Base-by-base conservation (phyloP, 2,797 vertebrate genomes). In the Sebastiscus tertius region DNA sequence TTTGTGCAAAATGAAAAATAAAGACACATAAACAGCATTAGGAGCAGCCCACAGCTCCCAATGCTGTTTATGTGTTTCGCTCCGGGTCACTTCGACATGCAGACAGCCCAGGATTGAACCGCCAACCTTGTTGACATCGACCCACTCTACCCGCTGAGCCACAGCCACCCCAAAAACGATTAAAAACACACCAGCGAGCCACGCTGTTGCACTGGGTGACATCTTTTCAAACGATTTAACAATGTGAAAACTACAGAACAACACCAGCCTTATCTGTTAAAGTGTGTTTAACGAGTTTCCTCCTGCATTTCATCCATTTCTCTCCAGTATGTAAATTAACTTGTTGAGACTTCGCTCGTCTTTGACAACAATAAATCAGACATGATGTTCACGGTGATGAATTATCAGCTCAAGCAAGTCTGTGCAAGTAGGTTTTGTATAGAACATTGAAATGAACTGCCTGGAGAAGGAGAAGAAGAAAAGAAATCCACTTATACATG, bases 331-430 rank as follows among this genome's bases (percentile, higher is more conserved):
- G 34, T 72, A 27, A 42, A 75, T 75, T 2, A 36, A 61, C 46
- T 36, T 76, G 42, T 39, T 66, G 72, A 72, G 54, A 74, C 71
- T 3, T 33, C 8, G 67, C 62, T 80, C 24, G 62, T 64, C 24
- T 46, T 39, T 64, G n/a, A 60, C 55, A 34, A 42, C 26, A 33
- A n/a, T 22, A 33, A 58, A 39, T 31, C 42, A 69, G 29, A 61
- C 27, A 54, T 27, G 36, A 60, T 55, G 33, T 52, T 75, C 52
- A 46, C 55, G 20, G 77, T 29, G 72, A 72, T 26, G 31, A 77
- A 72, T 63, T 58, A 39, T 46, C 22, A 62, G 72, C 68, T 62
- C 26, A 31, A 73, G 52, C 29, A 54, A 59, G 79, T 80, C 61
- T 64, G 61, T 64, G 42, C 74, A 64, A 65, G 83, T 80, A 6